Evolutionary conservation across 1,140 invertebrate species (phyloP).

Genomic region (Cydia amplana): DNA sequence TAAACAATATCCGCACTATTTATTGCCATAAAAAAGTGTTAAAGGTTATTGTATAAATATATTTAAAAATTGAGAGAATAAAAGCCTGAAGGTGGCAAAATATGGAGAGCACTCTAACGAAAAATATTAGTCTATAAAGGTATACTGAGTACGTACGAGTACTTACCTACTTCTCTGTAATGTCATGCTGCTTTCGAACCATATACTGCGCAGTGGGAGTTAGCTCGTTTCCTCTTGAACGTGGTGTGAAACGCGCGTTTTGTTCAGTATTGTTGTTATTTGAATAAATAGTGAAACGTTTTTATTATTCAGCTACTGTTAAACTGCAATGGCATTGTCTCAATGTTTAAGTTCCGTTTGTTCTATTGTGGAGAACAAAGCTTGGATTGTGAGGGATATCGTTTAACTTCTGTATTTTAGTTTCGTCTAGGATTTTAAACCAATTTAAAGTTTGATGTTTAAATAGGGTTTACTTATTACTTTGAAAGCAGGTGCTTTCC

Average conservation of each 20-base stretch:
- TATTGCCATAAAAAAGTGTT: too few species aligned
- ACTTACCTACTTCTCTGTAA: background rate
- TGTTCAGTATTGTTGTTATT: conserved; percentile 41
- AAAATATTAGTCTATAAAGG: too few species aligned
- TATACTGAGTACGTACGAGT: too few species aligned
- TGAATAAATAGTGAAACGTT: conserved; percentile 37
- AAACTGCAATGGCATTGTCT: conserved; percentile 29
- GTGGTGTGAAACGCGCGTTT: conserved; percentile 38
- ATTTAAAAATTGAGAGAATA: too few species aligned
- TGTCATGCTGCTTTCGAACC: background rate
- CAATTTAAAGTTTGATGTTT: background rate
- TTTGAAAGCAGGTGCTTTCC: too few species aligned
- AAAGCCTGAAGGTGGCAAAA: too few species aligned
- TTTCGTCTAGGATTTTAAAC: background rate
- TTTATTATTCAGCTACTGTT: conserved; percentile 32
- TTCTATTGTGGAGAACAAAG: conserved; percentile 15
- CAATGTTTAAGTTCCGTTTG: conserved; percentile 21
- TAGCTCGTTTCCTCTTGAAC: conserved; percentile 32
- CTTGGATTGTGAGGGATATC: background rate
- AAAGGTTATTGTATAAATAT: too few species aligned
- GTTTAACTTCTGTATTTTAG: background rate
- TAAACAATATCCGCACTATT: too few species aligned
- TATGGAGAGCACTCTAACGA: too few species aligned
- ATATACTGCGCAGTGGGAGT: conserved; percentile 17
- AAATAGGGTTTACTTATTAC: background rate